Conservation (phyloP, 2,888 invertebrate genomes). For the Graphium colonna region DNA sequence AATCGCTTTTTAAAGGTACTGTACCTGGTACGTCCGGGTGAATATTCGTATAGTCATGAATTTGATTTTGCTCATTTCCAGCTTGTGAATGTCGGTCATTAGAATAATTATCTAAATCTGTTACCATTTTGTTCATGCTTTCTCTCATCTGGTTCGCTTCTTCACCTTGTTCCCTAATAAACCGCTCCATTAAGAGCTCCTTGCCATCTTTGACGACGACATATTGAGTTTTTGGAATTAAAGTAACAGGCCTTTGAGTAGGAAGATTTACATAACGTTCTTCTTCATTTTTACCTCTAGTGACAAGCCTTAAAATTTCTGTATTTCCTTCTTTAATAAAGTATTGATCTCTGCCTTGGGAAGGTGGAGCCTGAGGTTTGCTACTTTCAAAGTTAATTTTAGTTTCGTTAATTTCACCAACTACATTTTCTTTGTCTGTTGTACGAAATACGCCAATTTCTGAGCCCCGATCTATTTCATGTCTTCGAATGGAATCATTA, state of each 20-base stretch:
- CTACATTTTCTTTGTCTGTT: slow-evolving; percentile 55
- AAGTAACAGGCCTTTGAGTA: slow-evolving; percentile 73
- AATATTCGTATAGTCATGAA: slow-evolving; percentile 57
- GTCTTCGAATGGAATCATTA: slow-evolving; percentile 86
- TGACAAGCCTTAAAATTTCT: slow-evolving; percentile 89
- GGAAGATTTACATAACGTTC: slow-evolving; percentile 82
- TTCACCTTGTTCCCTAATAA: slow-evolving; percentile 89
- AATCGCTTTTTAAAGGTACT: slow-evolving; percentile 66
- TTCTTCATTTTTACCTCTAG: slow-evolving; percentile 85
- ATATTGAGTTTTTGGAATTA: slow-evolving; percentile 80
- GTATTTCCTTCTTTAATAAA: slow-evolving; percentile 92
- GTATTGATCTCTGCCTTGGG: slow-evolving; percentile 83
- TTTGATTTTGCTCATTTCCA: slow-evolving; percentile 54
- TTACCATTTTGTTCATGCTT: slow-evolving; percentile 60
- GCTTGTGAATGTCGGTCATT: slow-evolving; percentile 68
- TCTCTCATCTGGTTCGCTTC: slow-evolving; percentile 82
- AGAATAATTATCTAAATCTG: slow-evolving; percentile 69
- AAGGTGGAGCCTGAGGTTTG: slow-evolving; percentile 54
- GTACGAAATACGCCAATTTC: slow-evolving; percentile 78
- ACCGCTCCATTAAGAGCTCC: slow-evolving; percentile 89
- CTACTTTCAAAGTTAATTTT: slow-evolving; percentile 53
- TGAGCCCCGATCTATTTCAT: slow-evolving; percentile 89
- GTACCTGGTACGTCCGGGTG: slow-evolving; percentile 59
- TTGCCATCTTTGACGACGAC: slow-evolving; percentile 88
- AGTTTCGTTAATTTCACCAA: slow-evolving; percentile 49